Evolutionary conservation across 1,140 invertebrate species (phyloP).

Genomic region (Bombus vancouverensis): DNA sequence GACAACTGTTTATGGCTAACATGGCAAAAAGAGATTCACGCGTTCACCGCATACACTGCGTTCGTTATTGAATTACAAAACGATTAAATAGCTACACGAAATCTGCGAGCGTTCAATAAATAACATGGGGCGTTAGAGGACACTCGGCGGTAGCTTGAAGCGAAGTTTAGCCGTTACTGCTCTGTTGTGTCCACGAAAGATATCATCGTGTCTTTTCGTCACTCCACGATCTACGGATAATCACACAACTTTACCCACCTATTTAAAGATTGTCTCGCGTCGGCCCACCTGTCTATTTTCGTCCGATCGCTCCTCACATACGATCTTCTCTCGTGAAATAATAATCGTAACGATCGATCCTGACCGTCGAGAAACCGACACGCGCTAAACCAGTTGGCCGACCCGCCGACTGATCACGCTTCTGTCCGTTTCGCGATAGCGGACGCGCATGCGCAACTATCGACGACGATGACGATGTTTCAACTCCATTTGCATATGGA

Average conservation of each 20-base stretch:
- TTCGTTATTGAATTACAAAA: no score
- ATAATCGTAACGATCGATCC: neutral
- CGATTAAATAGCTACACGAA: no score
- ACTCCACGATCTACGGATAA: neutral
- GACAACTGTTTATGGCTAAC: neutral
- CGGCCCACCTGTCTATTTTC: neutral
- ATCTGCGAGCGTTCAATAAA: no score
- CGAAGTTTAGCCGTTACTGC: neutral
- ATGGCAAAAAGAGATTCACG: no score
- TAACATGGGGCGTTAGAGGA: no score
- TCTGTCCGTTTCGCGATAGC: neutral
- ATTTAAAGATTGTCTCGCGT: neutral
- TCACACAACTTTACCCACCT: neutral
- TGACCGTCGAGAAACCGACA: conserved; percentile 1
- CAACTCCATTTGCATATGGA: conserved; percentile 2
- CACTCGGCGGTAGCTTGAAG: no score
- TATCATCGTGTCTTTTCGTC: neutral
- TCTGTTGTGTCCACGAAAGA: no score
- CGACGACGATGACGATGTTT: conserved; percentile 24
- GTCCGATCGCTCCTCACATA: neutral
- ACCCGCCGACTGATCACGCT: neutral
- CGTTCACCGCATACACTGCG: no score
- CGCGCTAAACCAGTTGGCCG: neutral
- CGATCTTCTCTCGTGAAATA: neutral
- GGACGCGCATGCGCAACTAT: conserved; percentile 24